Evolutionary conservation across 1,140 invertebrate genomes (phyloP).

Genomic region (Atopsyche davidsoni): DNA sequence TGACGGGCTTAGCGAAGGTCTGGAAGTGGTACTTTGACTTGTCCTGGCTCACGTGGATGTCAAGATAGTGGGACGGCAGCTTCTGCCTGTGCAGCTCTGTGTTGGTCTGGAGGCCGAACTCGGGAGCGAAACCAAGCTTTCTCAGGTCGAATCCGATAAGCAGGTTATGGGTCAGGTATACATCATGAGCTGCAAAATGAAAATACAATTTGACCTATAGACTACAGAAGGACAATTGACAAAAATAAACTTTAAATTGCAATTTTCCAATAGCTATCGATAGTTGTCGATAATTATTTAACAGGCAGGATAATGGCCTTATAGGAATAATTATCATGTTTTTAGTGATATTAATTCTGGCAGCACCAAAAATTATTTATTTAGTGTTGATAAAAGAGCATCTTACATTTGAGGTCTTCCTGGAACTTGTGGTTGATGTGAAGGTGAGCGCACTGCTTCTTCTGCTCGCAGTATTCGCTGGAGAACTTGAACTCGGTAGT

Average conservation of each 20-base stretch:
- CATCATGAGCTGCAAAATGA: too few relatives aligned
- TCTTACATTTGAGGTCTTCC: too few relatives aligned
- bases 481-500: constrained; percentile 63
- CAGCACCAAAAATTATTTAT: too few relatives aligned
- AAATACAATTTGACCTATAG: background rate
- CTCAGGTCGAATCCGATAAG: constrained; percentile 55
- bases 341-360: too few relatives aligned
- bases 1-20: constrained; percentile 54
- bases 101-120: constrained; percentile 60
- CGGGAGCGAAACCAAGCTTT: constrained; percentile 62
- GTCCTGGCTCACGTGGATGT: constrained; percentile 61
- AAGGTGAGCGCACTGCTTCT: constrained; percentile 66
- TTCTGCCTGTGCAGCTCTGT: constrained; percentile 52
- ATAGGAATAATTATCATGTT: too few relatives aligned
- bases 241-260: too few relatives aligned
- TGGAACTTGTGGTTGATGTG: constrained; percentile 58
- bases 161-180: background rate
- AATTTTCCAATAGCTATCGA: too few relatives aligned
- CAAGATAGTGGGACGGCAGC: constrained; percentile 56
- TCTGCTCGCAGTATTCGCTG: constrained; percentile 67
- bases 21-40: constrained; percentile 65
- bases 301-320: too few relatives aligned
- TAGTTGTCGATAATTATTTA: too few relatives aligned
- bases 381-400: too few relatives aligned
- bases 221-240: background rate